These are phyloP conservation scores for Caenorhabditis brenneri DNA, from an alignment of 1,140 invertebrate genomes.

Conservation along the genomic window DNA sequence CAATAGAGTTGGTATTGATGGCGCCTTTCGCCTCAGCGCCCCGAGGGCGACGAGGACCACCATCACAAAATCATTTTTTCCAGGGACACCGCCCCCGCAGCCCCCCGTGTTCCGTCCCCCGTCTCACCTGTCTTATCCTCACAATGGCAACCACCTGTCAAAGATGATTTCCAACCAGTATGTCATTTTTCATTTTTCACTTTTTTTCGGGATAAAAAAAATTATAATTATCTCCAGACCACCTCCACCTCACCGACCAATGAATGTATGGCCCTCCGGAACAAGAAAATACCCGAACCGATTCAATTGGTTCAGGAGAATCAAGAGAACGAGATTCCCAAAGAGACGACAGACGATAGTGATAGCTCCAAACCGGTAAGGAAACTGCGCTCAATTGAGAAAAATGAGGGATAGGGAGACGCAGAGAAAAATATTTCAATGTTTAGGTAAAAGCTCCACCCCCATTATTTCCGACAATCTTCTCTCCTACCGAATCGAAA, in stretches of 20 bases:
- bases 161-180: slow-evolving; percentile 8
- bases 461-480: slow-evolving; percentile 69
- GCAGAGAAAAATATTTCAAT: background rate
- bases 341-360: slow-evolving; percentile 25
- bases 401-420: too few relatives aligned
- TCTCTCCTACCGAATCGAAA: slow-evolving; percentile 70
- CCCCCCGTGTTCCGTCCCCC: background rate
- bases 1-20: too few relatives aligned
- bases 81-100: background rate
- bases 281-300: slow-evolving; percentile 56
- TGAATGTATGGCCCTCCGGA: background rate
- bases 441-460: slow-evolving; percentile 67
- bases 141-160: background rate
- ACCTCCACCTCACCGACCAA: background rate
- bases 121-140: background rate
- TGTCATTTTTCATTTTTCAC: background rate
- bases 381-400: too few relatives aligned
- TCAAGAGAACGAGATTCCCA: slow-evolving; percentile 51
- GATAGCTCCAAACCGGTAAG: background rate
- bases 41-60: too few relatives aligned
- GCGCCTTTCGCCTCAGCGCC: too few relatives aligned
- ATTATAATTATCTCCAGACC: background rate
- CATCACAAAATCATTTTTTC: background rate
- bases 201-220: too few relatives aligned
- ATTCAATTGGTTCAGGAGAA: slow-evolving; percentile 50